Base-by-base conservation (phyloP, 1,140 invertebrate species). In the Meloidogyne chitwoodi region DNA sequence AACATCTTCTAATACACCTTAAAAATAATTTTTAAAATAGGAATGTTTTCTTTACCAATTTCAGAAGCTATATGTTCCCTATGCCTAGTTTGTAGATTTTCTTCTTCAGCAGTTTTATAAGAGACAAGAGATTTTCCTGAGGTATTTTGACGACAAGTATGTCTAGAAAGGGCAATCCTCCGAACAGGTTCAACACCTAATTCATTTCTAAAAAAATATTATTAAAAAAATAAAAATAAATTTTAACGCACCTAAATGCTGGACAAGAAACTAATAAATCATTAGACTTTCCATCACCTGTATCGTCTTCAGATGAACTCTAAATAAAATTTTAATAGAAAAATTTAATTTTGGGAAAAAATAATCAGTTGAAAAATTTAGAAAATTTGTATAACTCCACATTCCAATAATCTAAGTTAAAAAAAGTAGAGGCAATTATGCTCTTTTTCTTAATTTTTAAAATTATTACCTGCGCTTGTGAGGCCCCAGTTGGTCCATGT, bases 231-330 rank as follows among this genome's bases (percentile, higher is more conserved):
- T 48, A 48, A 48, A 12, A 12, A 44, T 19, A 48, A 48, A 11
- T 48, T 44, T 44, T 12, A 38, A 10, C 4, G 8, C 19, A 48
- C 44, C 44, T 75, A 69, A 87, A 86, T 12, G 84, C 83, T 24
- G 84, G 85, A 79, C 85, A 86, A 65, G 70, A 79, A 5, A 80
- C 79, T 14, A 86, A 65, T 27, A 86, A 62, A 62, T 86, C 85
- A 63, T 86, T 86, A n/a, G 65, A 75, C 41, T 87, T 86, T 14
- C 86, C 84, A 75, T 86, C 85, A 22, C 85, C 85, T 6, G 73
- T 44, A 77, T 86, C 85, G 44, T 86, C 86, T 72, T 86, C 85
- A 27, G 80, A 78, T 27, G 84, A 85, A 27, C 82, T 81, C 70
- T 83, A 73, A 56, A 24, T 48, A 62, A 22, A 26, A 56, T 29